Evolutionary conservation across 2,113 vertebrate species (phyloP).

Genomic region (Benitochromis conjunctus): DNA sequence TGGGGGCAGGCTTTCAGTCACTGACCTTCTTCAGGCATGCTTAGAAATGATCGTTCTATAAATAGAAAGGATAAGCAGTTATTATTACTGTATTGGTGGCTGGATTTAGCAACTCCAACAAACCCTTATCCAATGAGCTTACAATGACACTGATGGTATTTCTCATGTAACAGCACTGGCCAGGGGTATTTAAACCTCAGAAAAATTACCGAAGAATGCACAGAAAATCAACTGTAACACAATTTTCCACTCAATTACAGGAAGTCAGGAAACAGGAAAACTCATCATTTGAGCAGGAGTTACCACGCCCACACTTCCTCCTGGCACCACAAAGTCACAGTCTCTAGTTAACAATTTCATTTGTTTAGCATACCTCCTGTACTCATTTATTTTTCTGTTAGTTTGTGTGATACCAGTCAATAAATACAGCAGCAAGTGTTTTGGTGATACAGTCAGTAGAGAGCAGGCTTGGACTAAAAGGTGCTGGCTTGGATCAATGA

Average conservation of each 20-base stretch:
- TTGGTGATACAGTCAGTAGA: background rate
- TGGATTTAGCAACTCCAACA: background rate
- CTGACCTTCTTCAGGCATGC: background rate
- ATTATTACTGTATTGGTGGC: background rate
- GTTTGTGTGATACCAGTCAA: background rate
- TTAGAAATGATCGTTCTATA: background rate
- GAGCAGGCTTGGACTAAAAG: background rate
- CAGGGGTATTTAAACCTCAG: background rate
- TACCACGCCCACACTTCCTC: background rate
- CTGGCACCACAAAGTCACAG: background rate
- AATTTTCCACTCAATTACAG: constrained; percentile 16
- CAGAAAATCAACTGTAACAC: background rate
- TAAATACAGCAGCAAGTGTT: background rate
- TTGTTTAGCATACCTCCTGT: background rate
- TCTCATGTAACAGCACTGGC: background rate
- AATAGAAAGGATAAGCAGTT: background rate
- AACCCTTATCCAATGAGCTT: background rate
- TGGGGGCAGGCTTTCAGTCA: background rate
- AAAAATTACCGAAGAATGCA: background rate
- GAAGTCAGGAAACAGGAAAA: constrained; percentile 23
- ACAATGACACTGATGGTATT: background rate
- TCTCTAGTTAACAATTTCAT: background rate
- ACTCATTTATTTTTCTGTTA: no score
- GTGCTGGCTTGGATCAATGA: background rate
- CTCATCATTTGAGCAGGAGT: background rate